Evolutionary conservation across 2,113 vertebrate species (phyloP), one percentile per base, ranked within the genome.

Genomic region (Dicentrarchus labrax): DNA sequence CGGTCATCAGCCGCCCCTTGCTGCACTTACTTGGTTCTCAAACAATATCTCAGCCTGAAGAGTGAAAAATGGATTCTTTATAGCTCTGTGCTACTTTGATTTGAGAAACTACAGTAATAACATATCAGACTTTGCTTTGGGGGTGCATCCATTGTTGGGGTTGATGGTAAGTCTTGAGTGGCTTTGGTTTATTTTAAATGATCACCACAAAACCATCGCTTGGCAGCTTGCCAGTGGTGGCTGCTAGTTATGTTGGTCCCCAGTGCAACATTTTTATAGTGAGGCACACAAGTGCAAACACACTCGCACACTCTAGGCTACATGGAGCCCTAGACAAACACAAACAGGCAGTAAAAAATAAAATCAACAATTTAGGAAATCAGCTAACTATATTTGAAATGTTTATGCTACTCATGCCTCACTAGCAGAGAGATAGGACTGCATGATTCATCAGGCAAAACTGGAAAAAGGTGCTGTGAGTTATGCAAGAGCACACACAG

Each of bases 41-140:
- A 77, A 84, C 80, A 82, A 79, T 78, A 82, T 84, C 80, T 78
- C 59, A 62, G 80, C 75, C 80, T 64, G 53, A 43, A 76, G 67
- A 85, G 84, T 53, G 72, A 89, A 41, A 74, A 81, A 84, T 82
- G 69, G 74, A 85, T 81, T 74, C 21, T 75, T 72, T 51, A 17
- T 13, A 47, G 74, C 80, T 89, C 19, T 62, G 19, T 47, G 78
- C 39, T 57, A 21, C 69, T 83, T 82, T 80, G 75, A 87, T 90
- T 86, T 89, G 89, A 89, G 88, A 86, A 84, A 83, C 43, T 65
- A n/a, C 77, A 80, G 83, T 72, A 89, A 90, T 90, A 89, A 84
- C 71, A 43, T 38, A 66, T 76, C 74, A 72, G 67, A 77, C 77
- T 80, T 66, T 50, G 82, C 88, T 92, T 69, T 87, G 77, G 86